A percentile compares a stretch with the other conserved stretches of the same genome.
These are phyloP conservation scores for Rotaria sp. DNA, from an alignment of 2,888 invertebrate genomes.

Conservation along the genomic window DNA sequence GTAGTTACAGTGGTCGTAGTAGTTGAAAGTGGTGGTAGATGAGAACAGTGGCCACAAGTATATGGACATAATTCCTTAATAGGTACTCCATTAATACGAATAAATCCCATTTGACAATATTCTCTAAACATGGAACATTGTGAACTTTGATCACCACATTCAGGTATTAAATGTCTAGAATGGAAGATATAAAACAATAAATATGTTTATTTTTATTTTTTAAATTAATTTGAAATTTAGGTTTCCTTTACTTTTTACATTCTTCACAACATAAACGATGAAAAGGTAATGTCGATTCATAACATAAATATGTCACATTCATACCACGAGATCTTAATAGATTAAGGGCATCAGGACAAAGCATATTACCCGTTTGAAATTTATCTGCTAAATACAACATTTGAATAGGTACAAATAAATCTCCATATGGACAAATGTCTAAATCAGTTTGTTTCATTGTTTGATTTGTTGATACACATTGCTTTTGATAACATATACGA, in stretches of 20 bases:
- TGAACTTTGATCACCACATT: neutral
- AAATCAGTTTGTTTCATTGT: neutral
- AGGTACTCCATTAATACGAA: neutral
- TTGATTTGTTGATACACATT: neutral
- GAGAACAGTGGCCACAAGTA: neutral
- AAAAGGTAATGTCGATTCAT: neutral
- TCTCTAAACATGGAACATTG: neutral
- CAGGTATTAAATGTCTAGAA: neutral
- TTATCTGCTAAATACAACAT: neutral
- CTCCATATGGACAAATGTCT: neutral
- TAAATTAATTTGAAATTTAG: no score
- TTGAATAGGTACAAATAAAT: constrained; percentile 1
- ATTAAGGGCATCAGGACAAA: neutral
- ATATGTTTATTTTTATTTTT: no score
- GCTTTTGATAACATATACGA: neutral
- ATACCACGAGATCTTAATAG: neutral
- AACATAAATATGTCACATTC: constrained; percentile 1
- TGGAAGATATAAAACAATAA: neutral
- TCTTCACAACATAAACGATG: constrained; percentile 20
- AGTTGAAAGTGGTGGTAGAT: neutral
- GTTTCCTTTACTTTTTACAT: neutral
- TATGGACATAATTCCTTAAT: neutral
- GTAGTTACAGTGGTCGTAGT: neutral
- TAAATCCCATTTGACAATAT: neutral
- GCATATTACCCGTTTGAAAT: neutral